Percentiles rank a stretch among this genome's conserved stretches.
These are phyloP conservation scores for Salmo trutta DNA, from an alignment of 2,797 vertebrate genomes.

Conservation along the genomic window DNA sequence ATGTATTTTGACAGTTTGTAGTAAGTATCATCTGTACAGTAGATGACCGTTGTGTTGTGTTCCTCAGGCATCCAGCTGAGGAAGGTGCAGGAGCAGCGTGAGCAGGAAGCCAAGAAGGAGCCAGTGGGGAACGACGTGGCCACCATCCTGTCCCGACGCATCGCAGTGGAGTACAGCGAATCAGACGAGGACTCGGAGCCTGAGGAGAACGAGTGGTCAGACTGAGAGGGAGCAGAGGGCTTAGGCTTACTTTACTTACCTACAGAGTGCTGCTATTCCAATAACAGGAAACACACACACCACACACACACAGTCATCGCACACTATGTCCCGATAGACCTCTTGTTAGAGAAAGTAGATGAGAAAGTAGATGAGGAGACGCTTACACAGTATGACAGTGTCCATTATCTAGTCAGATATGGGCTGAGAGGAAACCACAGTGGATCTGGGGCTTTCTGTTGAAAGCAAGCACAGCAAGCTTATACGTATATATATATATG, in stretches of 20 bases:
- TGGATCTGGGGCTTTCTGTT: background rate
- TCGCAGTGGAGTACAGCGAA: constrained; percentile 85
- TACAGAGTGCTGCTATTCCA: constrained; percentile 37
- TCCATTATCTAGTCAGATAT: background rate
- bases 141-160: constrained; percentile 80
- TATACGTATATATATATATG: constrained; percentile 17
- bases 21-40: background rate
- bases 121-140: constrained; percentile 82
- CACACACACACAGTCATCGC: background rate
- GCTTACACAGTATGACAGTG: background rate
- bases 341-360: background rate
- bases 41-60: background rate
- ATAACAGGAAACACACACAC: constrained; percentile 30
- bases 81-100: constrained; percentile 83
- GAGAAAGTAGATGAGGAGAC: background rate
- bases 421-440: no score
- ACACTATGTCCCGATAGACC: background rate
- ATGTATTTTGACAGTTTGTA: background rate
- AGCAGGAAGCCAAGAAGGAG: constrained; percentile 84
- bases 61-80: constrained; percentile 79
- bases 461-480: constrained; percentile 34
- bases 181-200: constrained; percentile 83
- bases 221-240: constrained; percentile 57
- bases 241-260: background rate
- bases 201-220: constrained; percentile 84